Base-by-base conservation (phyloP, 2,888 invertebrate species). In the Archips xylosteana region DNA sequence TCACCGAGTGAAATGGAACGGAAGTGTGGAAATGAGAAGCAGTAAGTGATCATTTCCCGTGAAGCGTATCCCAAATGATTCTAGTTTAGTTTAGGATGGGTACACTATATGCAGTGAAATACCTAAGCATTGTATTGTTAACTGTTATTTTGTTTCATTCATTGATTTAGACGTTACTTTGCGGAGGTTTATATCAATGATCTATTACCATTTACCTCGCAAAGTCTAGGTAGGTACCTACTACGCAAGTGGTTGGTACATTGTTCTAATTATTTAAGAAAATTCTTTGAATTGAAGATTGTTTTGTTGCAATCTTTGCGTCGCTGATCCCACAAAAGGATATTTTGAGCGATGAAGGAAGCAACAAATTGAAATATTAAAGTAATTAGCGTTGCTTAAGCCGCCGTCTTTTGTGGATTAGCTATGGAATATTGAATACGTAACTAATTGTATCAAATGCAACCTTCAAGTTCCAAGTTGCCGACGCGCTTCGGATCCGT, bases 41-140 rank as follows among this genome's bases (percentile, higher is more conserved):
- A 60, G 9, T 15, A 47, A 68, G 67, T 70, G 71, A 74, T 68
- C 61, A 76, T 77, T 77, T 78, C 78, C 78, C 72, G 67, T 42
- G 70, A 42, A 62, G 45, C 70, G 69, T 51, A 75, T 63, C 71
- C 15, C 6, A 51, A 13, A 8, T 54, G 9, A 4, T 54, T 15
- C 23, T 54, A 15, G 54, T 54, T 54, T 54, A 54, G 54, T 54
- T 54, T 54, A 9, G 54, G 23, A 54, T 23, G 15, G 39, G 1
- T 39, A 39, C 6, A 39, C 39, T 6, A 39, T 6, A 39, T 5
- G 5, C 5, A 39, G 39, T 39, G 39, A 39, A 5, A 39, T 39
- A 39, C 39, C 39, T 39, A 39, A 39, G 4, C 39, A 6, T 6
- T 39, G 39, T 6, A 6, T 39, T 4, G 23, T 23, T 39, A 39